Conservation (phyloP, 2,888 invertebrate genomes). For the Chalcis sispes region DNA sequence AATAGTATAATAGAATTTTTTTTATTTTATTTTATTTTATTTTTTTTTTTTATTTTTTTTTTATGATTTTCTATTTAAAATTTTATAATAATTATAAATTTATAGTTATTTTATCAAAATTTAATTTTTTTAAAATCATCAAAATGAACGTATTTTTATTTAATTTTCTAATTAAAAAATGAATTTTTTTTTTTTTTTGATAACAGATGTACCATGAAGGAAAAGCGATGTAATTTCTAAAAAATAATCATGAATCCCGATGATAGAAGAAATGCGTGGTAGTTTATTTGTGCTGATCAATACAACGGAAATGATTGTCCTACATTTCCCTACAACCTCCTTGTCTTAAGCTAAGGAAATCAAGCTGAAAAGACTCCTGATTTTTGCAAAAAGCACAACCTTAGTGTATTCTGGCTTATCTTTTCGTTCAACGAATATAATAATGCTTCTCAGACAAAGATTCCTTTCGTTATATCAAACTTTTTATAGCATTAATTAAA, state of each 20-base stretch:
- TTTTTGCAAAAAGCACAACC: slow-evolving; percentile 47
- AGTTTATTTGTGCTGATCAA: slow-evolving; percentile 50
- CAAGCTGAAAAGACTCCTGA: slow-evolving; percentile 51
- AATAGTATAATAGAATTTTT: not conserved
- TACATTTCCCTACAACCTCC: slow-evolving; percentile 56
- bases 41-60: too few species aligned
- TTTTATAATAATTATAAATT: too few species aligned
- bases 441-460: slow-evolving; percentile 41
- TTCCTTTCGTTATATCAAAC: slow-evolving; percentile 34
- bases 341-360: slow-evolving; percentile 42
- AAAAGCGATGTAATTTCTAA: too few species aligned
- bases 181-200: slow-evolving; percentile 1
- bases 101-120: too few species aligned
- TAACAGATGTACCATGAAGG: too few species aligned
- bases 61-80: too few species aligned
- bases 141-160: too few species aligned
- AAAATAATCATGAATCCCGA: slow-evolving; percentile 17
- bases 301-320: slow-evolving; percentile 57
- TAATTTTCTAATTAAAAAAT: too few species aligned
- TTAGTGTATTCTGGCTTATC: slow-evolving; percentile 35
- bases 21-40: too few species aligned
- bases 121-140: too few species aligned
- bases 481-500: slow-evolving; percentile 22
- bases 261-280: slow-evolving; percentile 33
- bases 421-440: slow-evolving; percentile 51